Conservation (phyloP, 2,113 vertebrate genomes). For the Malurus melanocephalus region DNA sequence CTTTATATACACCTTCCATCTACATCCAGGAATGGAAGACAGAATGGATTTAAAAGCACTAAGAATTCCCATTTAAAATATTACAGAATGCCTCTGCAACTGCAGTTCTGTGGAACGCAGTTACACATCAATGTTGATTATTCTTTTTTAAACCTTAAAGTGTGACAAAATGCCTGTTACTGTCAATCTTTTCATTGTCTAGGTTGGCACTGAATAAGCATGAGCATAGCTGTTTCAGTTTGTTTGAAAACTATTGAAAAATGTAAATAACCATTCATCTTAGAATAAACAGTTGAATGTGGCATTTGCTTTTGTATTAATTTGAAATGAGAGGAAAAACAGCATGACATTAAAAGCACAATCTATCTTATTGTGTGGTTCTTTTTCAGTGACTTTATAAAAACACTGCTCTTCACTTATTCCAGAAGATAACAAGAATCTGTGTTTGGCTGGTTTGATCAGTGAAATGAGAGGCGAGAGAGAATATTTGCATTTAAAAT, state of each 20-base stretch:
- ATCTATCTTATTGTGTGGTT: neutral
- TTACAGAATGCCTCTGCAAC: neutral
- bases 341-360: conserved; percentile 14
- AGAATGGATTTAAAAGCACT: neutral
- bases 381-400: neutral
- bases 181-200: neutral
- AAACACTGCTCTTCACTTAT: neutral
- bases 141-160: neutral
- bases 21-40: neutral
- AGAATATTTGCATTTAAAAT: conserved; percentile 32
- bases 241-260: conserved; percentile 33
- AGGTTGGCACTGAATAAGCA: neutral
- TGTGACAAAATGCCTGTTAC: neutral
- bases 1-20: neutral
- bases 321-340: conserved; percentile 15
- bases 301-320: conserved; percentile 17
- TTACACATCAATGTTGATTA: neutral
- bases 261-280: conserved; percentile 17
- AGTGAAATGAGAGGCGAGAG: neutral
- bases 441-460: neutral
- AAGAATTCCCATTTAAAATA: neutral
- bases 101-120: neutral
- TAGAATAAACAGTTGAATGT: conserved; percentile 17
- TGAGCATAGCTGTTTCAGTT: neutral
- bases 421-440: neutral